Evolutionary conservation across 2,888 invertebrate species (phyloP).

Genomic region (Pseudococcus jackbeardsleyi): DNA sequence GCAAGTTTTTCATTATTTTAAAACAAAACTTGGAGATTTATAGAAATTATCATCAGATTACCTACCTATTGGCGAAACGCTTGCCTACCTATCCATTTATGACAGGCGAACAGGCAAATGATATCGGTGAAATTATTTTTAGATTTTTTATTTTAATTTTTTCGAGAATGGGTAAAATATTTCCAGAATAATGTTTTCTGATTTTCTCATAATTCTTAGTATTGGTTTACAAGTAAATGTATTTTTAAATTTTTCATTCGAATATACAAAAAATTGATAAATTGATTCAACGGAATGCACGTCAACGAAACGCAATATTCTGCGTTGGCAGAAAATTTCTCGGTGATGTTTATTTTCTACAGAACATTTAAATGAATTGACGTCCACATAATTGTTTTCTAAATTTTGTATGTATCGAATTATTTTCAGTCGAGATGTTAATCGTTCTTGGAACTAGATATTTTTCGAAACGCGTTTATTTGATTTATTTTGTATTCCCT

Average conservation of each 20-base stretch:
- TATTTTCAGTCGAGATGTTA: not conserved
- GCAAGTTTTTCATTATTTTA: no score
- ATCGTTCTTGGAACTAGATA: not conserved
- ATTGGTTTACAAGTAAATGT: not conserved
- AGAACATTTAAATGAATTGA: not conserved
- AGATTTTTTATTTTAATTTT: no score
- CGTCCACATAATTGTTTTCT: not conserved
- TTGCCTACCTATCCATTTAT: no score
- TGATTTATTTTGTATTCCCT: not conserved
- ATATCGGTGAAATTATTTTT: no score
- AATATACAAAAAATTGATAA: not conserved
- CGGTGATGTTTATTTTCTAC: not conserved
- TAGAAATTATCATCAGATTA: no score
- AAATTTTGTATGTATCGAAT: not conserved
- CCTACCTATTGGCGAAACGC: no score
- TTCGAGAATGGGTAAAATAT: not conserved
- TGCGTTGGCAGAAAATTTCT: constrained; percentile 6
- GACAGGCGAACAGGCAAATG: no score
- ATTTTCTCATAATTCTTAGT: not conserved
- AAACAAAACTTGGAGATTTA: no score
- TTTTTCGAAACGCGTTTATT: not conserved
- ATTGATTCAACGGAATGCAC: constrained; percentile 18
- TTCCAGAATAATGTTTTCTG: not conserved
- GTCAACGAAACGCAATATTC: not conserved
- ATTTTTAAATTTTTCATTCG: not conserved